These are phyloP conservation scores for rabbit (Oryctolagus cuniculus) DNA, from an alignment of 2,113 vertebrate species.

Conservation along the genomic window DNA sequence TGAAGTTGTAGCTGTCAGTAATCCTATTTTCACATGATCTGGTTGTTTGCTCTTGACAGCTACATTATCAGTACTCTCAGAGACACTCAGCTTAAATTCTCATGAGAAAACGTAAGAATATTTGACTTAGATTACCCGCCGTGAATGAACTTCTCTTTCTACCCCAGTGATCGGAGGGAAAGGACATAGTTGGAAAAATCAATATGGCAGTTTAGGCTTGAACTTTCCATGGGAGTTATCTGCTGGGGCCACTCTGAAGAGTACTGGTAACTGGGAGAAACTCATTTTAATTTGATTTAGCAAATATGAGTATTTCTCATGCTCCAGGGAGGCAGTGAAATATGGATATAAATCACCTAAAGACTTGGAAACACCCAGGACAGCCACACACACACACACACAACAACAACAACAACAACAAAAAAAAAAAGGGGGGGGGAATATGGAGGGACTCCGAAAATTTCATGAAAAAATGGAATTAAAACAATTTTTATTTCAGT, in stretches of 20 bases:
- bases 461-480: no score
- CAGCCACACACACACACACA: not conserved
- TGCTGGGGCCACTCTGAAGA: not conserved
- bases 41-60: not conserved
- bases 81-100: slow-evolving; percentile 8
- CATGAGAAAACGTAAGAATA: not conserved
- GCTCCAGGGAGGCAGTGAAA: not conserved
- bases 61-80: not conserved
- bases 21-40: not conserved
- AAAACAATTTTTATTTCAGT: no score
- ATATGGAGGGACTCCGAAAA: no score
- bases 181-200: not conserved
- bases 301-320: not conserved
- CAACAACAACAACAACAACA: no score
- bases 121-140: not conserved
- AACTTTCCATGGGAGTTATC: not conserved
- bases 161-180: not conserved
- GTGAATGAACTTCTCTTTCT: not conserved
- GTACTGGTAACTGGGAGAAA: not conserved
- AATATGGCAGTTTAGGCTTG: not conserved
- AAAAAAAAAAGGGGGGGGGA: no score
- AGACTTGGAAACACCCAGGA: slow-evolving; percentile 1
- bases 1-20: not conserved
- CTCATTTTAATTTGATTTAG: not conserved
- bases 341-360: not conserved